A percentile compares a stretch with the other conserved stretches of the same genome.
Evolutionary conservation across 2,797 vertebrate species (phyloP).

Genomic region (Ambastaia sidthimunki): DNA sequence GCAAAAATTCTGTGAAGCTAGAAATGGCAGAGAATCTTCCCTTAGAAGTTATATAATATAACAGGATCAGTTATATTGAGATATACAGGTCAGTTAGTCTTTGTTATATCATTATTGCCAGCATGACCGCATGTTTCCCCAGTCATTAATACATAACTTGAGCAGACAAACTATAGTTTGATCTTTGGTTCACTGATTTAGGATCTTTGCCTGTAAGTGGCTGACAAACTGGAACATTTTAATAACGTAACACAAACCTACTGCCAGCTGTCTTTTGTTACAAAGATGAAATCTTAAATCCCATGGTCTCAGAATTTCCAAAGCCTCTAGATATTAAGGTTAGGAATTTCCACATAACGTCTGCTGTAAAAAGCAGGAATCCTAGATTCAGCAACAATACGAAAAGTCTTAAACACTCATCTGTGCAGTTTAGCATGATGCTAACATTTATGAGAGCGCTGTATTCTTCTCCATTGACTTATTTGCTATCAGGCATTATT

Average conservation of each 20-base stretch:
- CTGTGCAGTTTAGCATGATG: conserved; percentile 45
- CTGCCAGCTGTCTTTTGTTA: conserved; percentile 57
- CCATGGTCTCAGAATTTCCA: conserved; percentile 45
- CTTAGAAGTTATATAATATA: conserved; percentile 20
- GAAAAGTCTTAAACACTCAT: conserved; percentile 15
- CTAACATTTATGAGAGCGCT: conserved; percentile 38
- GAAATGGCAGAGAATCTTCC: conserved; percentile 39
- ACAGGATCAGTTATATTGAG: no score
- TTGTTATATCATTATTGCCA: conserved; percentile 49
- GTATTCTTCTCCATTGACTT: conserved; percentile 32
- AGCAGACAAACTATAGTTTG: conserved; percentile 22
- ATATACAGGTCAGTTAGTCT: conserved; percentile 30
- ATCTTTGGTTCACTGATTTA: neutral
- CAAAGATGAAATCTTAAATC: conserved; percentile 39
- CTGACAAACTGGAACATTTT: conserved; percentile 41
- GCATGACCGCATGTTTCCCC: conserved; percentile 56
- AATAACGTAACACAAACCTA: conserved; percentile 52
- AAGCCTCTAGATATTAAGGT: conserved; percentile 46
- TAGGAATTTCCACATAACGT: conserved; percentile 38
- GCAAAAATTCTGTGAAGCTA: conserved; percentile 42
- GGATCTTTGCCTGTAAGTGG: conserved; percentile 22
- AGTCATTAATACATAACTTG: conserved; percentile 38
- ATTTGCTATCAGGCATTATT: conserved; percentile 32
- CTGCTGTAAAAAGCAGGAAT: conserved; percentile 22
- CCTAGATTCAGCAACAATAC: neutral